A percentile compares a stretch with the other conserved stretches of the same genome.
phyloP scores from a whole-genome alignment of 2,113 vertebrate species.

The Hydropotes inermis region DNA sequence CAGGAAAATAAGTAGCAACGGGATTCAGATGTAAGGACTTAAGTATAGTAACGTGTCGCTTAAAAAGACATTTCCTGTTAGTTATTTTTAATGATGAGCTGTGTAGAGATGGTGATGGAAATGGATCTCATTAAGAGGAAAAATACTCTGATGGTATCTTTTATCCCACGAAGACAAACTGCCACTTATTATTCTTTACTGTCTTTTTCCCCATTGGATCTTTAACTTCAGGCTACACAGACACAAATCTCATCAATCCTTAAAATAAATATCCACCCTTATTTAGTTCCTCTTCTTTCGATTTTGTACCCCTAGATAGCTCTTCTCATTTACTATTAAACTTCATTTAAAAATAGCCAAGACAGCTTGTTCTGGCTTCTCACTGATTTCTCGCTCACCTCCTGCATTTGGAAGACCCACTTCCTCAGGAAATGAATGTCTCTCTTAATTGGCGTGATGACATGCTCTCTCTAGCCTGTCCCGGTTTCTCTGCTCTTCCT shows the following conservation, averaged over 20 bases:
- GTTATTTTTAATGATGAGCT: constrained; percentile 54
- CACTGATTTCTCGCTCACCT: not conserved
- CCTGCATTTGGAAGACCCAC: not conserved
- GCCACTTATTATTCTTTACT: not conserved
- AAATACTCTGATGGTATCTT: not conserved
- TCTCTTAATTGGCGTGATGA: not conserved
- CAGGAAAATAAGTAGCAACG: constrained; percentile 12
- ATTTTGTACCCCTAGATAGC: not conserved
- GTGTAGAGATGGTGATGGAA: not conserved
- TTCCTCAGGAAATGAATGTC: not conserved
- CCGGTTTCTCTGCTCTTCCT: not conserved
- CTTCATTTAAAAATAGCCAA: not conserved
- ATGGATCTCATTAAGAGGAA: constrained; percentile 10
- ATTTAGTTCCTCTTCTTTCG: not conserved
- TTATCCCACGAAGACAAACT: not conserved
- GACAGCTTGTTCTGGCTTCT: not conserved
- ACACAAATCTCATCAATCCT: not conserved
- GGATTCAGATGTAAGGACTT: constrained; percentile 22
- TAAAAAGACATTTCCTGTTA: not conserved
- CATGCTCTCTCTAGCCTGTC: no score
- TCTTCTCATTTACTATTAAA: not conserved
- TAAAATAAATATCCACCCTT: not conserved
- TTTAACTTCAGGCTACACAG: not conserved
- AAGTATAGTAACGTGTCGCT: constrained; percentile 30
- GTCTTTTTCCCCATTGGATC: not conserved